These are phyloP conservation scores for Agapornis canus DNA, from an alignment of 2,797 vertebrate species.

Conservation along the genomic window DNA sequence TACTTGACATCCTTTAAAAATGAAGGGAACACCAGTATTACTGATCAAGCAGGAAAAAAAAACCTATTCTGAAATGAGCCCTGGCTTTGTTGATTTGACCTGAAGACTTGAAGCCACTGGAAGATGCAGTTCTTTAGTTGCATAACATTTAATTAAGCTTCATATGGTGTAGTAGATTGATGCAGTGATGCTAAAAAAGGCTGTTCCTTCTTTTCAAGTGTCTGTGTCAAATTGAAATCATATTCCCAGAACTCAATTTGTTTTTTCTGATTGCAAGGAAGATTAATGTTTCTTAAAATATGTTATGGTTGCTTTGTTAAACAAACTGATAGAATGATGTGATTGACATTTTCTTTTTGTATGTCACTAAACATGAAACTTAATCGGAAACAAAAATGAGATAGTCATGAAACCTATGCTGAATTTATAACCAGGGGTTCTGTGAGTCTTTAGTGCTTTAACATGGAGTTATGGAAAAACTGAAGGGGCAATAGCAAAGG, in stretches of 20 bases:
- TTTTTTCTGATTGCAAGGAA: not conserved
- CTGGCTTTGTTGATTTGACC: not conserved
- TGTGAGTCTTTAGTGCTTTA: not conserved
- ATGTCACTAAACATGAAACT: not conserved
- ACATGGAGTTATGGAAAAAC: not conserved
- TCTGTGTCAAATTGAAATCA: not conserved
- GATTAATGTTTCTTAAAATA: slow-evolving; percentile 4
- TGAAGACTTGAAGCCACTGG: not conserved
- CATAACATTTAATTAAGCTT: not conserved
- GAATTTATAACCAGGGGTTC: not conserved
- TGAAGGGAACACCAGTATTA: not conserved
- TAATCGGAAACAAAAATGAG: not conserved
- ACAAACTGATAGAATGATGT: not conserved
- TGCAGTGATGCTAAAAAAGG: not conserved
- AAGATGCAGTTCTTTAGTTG: not conserved
- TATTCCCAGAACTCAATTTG: not conserved
- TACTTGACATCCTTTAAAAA: not conserved
- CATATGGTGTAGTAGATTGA: not conserved
- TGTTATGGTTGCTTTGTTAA: not conserved
- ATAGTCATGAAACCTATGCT: not conserved
- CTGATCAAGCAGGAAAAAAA: not conserved
- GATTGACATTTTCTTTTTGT: not conserved
- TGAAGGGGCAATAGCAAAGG: not conserved
- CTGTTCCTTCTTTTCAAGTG: not conserved
- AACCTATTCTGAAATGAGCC: not conserved